A percentile compares a stretch with the other conserved stretches of the same genome.
Conservation (phyloP, 2,797 vertebrate genomes). For the Rhinophrynus dorsalis region DNA sequence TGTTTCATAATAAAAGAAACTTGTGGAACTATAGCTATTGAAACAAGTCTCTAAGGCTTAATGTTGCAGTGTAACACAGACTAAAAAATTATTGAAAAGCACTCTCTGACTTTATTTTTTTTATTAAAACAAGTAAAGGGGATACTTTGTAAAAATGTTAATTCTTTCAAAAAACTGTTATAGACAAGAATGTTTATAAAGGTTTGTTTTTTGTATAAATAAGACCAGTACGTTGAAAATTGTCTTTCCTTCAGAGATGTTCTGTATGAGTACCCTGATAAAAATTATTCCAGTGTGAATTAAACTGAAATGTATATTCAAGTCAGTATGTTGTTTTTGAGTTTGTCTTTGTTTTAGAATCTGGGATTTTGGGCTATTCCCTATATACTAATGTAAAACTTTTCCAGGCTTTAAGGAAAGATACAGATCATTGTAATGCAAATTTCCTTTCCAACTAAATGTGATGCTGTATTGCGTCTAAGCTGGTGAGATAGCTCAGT, state of each 20-base stretch:
- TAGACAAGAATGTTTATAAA: slow-evolving; percentile 12
- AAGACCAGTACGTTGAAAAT: slow-evolving; percentile 22
- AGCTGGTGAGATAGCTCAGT: no score
- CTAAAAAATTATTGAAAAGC: slow-evolving; percentile 54
- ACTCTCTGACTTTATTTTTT: slow-evolving; percentile 56
- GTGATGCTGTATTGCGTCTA: no score
- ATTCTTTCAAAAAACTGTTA: slow-evolving; percentile 45
- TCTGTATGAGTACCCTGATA: slow-evolving; percentile 3
- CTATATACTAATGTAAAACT: no score
- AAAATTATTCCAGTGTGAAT: slow-evolving; percentile 5
- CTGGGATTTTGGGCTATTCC: no score
- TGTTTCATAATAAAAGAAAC: slow-evolving; percentile 64
- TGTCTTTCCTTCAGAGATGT: slow-evolving; percentile 13
- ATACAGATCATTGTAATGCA: no score
- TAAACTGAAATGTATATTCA: neutral
- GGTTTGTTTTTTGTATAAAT: slow-evolving; percentile 23
- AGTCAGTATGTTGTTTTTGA: neutral
- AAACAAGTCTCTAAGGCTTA: slow-evolving; percentile 61
- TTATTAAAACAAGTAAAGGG: slow-evolving; percentile 58
- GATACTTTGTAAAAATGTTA: slow-evolving; percentile 57
- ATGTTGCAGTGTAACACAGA: slow-evolving; percentile 54
- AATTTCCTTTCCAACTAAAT: no score
- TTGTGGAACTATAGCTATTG: slow-evolving; percentile 57
- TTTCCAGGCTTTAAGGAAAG: no score
- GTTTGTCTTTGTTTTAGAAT: neutral